Base-by-base conservation (phyloP, 1,140 invertebrate species). In the Pseudomyrmex concolor region DNA sequence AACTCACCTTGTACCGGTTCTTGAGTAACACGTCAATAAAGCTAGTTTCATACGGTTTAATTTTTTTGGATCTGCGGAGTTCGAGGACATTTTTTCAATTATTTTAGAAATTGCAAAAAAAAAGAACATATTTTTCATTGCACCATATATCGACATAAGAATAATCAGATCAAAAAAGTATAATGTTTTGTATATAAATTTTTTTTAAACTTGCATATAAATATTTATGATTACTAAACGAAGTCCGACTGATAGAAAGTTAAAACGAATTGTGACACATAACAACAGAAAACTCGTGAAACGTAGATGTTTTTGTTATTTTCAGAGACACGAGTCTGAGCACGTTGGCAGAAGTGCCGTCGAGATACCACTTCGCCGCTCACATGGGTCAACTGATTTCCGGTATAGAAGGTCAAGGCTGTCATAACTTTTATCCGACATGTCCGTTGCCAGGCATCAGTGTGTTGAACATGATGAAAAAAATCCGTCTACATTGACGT, bases 321-420 rank as follows among this genome's bases (percentile, higher is more conserved):
- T 93, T 70, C 93, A 96, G 95, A 85, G 95, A 96, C 80, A 96
- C 95, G 13, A 96, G 95, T 77, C 92, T 96, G 67, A 94, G 94
- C 57, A 95, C 94, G 3, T 95, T 95, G 85, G 95, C 95, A 10
- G 95, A 95, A 93, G 94, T 96, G 34, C 95, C 96, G 0, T 97
- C 97, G 25, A 96, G 96, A 89, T 97, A 97, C 92, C 97, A 97
- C 91, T 97, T 97, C 91, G 97, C 97, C 0, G 97, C 97, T 7
- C 97, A 97, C 91, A 97, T 97, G 97, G 97, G 97, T 72, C 97
- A 97, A 93, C 92, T 97, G 62, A 96, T 97, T 57, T 94, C 96
- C 50, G 96, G 96, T 12, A 92, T 96, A 10, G 96, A 97, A 89
- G 96, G 96, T 86, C 95, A 96, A 86, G 96, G 96, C 63, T 97